Evolutionary conservation across 2,797 vertebrate genomes (phyloP).

Genomic region (Cynodonichthys magdalenae): DNA sequence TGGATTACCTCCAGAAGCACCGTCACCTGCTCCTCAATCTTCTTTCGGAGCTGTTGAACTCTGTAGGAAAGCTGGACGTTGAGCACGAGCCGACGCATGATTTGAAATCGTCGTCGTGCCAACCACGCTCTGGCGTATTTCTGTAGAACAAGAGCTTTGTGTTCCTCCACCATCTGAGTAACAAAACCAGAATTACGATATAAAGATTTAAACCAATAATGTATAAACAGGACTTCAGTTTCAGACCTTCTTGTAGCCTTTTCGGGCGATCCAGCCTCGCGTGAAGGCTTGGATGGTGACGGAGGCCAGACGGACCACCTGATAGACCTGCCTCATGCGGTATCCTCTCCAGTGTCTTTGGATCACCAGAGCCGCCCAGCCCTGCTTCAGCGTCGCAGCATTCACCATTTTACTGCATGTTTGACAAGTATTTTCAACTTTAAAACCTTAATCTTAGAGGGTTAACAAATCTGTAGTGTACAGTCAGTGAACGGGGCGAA

Average conservation of each 20-base stretch:
- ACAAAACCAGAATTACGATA: too few species aligned
- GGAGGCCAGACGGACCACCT: slow-evolving; percentile 83
- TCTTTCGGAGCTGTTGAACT: slow-evolving; percentile 92
- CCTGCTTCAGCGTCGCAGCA: slow-evolving; percentile 85
- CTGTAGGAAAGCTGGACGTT: slow-evolving; percentile 95
- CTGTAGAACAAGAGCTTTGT: slow-evolving; percentile 93
- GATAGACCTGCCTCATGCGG: slow-evolving; percentile 86
- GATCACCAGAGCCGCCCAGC: slow-evolving; percentile 90
- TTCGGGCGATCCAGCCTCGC: slow-evolving; percentile 91
- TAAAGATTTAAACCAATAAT: not conserved
- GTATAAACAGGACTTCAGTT: not conserved
- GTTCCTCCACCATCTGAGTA: slow-evolving; percentile 88
- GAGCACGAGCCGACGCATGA: slow-evolving; percentile 89
- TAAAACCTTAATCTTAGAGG: not conserved
- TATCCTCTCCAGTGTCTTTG: slow-evolving; percentile 91
- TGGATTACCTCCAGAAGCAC: not conserved
- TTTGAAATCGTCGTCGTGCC: slow-evolving; percentile 92
- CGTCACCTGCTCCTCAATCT: slow-evolving; percentile 91
- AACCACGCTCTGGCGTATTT: slow-evolving; percentile 95
- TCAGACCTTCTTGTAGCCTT: slow-evolving; percentile 86
- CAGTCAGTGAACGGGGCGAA: slow-evolving; percentile 52
- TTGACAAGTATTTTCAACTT: not conserved
- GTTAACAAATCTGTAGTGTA: not conserved
- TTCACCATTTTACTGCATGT: slow-evolving; percentile 87
- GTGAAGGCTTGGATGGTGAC: slow-evolving; percentile 91